Percentiles rank a stretch among this genome's conserved stretches.
These are phyloP conservation scores for Drosophila seclusa DNA, from an alignment of 2,888 invertebrate genomes.

Conservation along the genomic window DNA sequence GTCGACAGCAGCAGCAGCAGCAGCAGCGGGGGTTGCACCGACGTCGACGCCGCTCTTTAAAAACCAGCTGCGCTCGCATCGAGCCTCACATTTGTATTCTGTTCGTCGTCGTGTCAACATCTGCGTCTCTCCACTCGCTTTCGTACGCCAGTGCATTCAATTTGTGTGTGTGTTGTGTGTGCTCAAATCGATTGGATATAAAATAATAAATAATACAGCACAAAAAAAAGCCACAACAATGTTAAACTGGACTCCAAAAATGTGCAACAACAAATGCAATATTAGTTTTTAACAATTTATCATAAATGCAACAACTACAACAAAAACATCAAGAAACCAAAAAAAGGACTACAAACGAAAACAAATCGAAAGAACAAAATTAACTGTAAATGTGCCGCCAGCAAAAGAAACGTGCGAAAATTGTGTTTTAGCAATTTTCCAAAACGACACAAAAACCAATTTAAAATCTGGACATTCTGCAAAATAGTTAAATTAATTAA, in stretches of 20 bases:
- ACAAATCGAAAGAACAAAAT: conserved; percentile 35
- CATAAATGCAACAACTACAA: conserved; percentile 40
- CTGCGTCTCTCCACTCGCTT: conserved; percentile 52
- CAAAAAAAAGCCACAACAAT: conserved; percentile 55
- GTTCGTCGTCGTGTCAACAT: conserved; percentile 71
- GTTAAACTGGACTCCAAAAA: conserved; percentile 59
- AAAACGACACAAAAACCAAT: conserved; percentile 17
- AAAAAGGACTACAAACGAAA: conserved; percentile 55
- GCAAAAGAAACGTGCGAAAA: conserved; percentile 59
- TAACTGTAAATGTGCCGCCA: conserved; percentile 62
- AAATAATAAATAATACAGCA: conserved; percentile 34
- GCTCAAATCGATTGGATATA: conserved; percentile 56
- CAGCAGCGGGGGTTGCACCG: conserved; percentile 59
- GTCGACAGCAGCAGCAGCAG: conserved; percentile 30
- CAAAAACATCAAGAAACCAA: conserved; percentile 27
- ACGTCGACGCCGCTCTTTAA: conserved; percentile 55
- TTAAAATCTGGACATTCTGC: conserved; percentile 18
- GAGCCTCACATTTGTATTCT: conserved; percentile 59
- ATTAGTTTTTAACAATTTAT: conserved; percentile 60
- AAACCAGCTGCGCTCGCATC: conserved; percentile 61
- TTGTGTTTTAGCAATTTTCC: conserved; percentile 82
- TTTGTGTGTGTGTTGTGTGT: conserved; percentile 55
- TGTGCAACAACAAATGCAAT: conserved; percentile 69
- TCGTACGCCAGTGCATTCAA: conserved; percentile 57
- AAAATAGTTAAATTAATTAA: conserved; percentile 32